These are phyloP conservation scores for Morelia viridis DNA, from an alignment of 2,797 vertebrate genomes.

Conservation along the genomic window DNA sequence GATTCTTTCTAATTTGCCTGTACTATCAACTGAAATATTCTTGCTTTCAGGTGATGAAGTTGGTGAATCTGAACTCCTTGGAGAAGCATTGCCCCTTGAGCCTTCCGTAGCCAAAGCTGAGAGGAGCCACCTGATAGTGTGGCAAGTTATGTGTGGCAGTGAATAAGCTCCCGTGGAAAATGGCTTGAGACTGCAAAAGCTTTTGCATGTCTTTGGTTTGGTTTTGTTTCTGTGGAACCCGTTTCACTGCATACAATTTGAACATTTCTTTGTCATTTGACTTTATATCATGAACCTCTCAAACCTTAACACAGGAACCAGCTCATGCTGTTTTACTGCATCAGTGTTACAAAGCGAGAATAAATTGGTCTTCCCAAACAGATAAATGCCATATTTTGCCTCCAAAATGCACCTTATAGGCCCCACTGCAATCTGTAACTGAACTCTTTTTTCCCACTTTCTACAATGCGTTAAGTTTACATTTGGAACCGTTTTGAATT, in stretches of 20 bases:
- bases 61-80: slow-evolving; percentile 83
- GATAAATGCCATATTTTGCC: slow-evolving; percentile 51
- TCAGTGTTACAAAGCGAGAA: slow-evolving; percentile 66
- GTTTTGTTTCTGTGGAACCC: slow-evolving; percentile 70
- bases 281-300: slow-evolving; percentile 69
- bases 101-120: slow-evolving; percentile 90
- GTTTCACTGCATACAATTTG: slow-evolving; percentile 72
- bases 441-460: slow-evolving; percentile 63
- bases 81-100: slow-evolving; percentile 85
- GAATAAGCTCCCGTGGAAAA: slow-evolving; percentile 74
- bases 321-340: slow-evolving; percentile 68
- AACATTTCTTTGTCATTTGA: slow-evolving; percentile 73
- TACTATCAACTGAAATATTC: slow-evolving; percentile 16
- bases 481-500: slow-evolving; percentile 59
- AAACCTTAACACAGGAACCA: slow-evolving; percentile 65
- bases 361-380: slow-evolving; percentile 46
- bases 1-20: background rate
- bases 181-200: slow-evolving; percentile 56
- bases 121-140: slow-evolving; percentile 97
- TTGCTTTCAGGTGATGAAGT: slow-evolving; percentile 86
- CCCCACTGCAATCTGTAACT: slow-evolving; percentile 53
- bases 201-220: slow-evolving; percentile 72
- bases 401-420: slow-evolving; percentile 58
- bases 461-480: slow-evolving; percentile 51
- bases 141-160: slow-evolving; percentile 85